These are phyloP conservation scores for Tetanocera ferruginea DNA, from an alignment of 2,888 invertebrate species.

Conservation along the genomic window DNA sequence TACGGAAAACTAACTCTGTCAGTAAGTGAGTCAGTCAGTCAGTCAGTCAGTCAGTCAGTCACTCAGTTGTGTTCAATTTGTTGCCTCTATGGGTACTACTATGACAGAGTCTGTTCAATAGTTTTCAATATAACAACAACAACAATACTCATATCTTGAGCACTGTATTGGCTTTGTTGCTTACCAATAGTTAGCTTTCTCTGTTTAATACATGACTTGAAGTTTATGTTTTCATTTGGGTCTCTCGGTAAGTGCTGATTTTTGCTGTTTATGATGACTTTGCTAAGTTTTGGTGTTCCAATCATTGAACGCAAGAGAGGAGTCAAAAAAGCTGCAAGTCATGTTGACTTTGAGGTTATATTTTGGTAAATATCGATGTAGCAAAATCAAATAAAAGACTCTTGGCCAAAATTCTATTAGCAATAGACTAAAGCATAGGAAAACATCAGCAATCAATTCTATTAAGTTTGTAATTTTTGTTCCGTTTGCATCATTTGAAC, in stretches of 20 bases:
- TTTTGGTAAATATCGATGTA: neutral
- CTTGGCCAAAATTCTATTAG: neutral
- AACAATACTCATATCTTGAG: neutral
- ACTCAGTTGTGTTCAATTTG: constrained; percentile 20
- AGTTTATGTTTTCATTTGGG: neutral
- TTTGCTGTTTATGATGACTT: neutral
- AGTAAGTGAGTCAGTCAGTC: neutral
- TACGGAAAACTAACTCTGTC: neutral
- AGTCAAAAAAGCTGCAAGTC: constrained; percentile 3
- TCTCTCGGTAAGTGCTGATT: neutral
- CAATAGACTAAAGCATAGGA: neutral
- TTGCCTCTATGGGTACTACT: neutral
- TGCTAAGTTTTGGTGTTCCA: neutral
- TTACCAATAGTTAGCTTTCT: neutral
- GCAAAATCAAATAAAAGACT: neutral
- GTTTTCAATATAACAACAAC: neutral
- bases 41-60: neutral
- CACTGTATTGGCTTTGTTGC: constrained; percentile 13
- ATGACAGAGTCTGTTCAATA: neutral
- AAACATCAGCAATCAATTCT: neutral
- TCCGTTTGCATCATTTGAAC: too few relatives aligned
- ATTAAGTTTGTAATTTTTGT: too few relatives aligned
- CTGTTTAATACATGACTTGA: neutral
- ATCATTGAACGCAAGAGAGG: neutral
- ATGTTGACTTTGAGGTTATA: constrained; percentile 5